Base-by-base conservation (phyloP, 2,113 vertebrate species). In the Tyrannus savana region DNA sequence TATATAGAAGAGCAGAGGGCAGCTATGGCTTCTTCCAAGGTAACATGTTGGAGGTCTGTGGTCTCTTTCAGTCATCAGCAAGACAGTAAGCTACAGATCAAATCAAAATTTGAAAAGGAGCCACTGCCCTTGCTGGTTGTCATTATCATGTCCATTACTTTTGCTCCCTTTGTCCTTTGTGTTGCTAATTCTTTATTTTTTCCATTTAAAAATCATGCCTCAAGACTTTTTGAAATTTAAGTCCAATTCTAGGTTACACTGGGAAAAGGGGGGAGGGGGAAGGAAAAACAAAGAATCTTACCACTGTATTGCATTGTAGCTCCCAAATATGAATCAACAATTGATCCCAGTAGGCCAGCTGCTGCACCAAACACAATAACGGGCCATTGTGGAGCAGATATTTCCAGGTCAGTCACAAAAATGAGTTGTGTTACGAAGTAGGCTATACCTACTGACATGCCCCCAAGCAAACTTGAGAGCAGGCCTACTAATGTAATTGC, bases 261-360 rank as follows among this genome's bases (percentile, higher is more conserved):
- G 19, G 7, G 35, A 23, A 63, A 39, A 12, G 18, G 21, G 4
- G 4, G 6, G 35, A 37, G 47, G 9, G 2, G 0, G 6, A 12
- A 41, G 14, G 11, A 25, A 21, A 41, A 90, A 44, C 47, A 28
- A 76, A 49, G 27, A 22, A 31, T 92, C 97, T 97, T 97, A 99
- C 99, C 99, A 19, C 99, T 99, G 91, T 99, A 99, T 56, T 99
- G 99, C 99, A 99, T 98, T 3, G 98, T 98, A 66, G 99, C 99
- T 69, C 99, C 99, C 87, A 99, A 98, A 84, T 99, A 98, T 0
- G 99, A 99, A 97, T 99, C 99, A 66, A 99, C 94, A 94, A 99
- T n/a, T 10, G 99, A 99, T 27, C 99, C 99, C 39, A 99, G 56
- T 14, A 99, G 97, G 23, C 99, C 99, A 21, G 99, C 99, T 87